Base-by-base conservation (phyloP, 2,113 vertebrate genomes). In the Dicrurus megarhynchus region DNA sequence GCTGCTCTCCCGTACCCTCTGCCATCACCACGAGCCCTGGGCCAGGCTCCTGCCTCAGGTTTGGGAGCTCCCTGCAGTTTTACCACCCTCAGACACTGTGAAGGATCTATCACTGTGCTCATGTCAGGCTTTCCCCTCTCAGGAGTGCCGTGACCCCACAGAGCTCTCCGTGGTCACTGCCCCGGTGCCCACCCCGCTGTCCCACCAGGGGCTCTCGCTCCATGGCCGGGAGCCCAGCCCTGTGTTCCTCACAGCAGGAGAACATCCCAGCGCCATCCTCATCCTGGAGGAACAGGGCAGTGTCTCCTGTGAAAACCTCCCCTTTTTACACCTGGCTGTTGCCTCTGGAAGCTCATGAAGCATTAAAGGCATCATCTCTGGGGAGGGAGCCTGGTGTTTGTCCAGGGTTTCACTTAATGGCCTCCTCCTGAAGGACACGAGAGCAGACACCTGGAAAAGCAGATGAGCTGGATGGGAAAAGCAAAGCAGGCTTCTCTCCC, bases 151-250 rank as follows among this genome's bases (percentile, higher is more conserved):
- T 8, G 57, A 28, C 30, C 56, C 41, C 32, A 7, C 6, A 17
- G 1, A 57, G 15, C 21, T 32, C 27, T 4, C 18, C 27, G 3
- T 16, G 63, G 18, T 6, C 73, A 5, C 55, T 77, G 3, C 15
- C 8, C 15, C 0, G 0, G 33, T n/a, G 49, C 9, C 41, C 41
- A 30, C 1, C 9, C 26, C 4, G 2, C 13, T 37, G 46, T 5
- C 23, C n/a, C 13, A 3, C 7, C 13, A 17, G 46, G 33, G 49
- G 60, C 59, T 61, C 59, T 46, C 27, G 30, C 41, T 39, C 8
- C 23, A 1, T 11, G 35, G 50, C n/a, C 55, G 13, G 9, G 59
- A 81, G 12, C 27, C n/a, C 49, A 41, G 20, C 49, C 24, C 16
- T 4, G 3, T 17, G 47, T 3, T 44, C 42, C 47, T 59, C 63